Percentiles rank a stretch among this genome's conserved stretches.
These are phyloP conservation scores for Megalops cyprinoides DNA, from an alignment of 2,797 vertebrate species.

Conservation along the genomic window DNA sequence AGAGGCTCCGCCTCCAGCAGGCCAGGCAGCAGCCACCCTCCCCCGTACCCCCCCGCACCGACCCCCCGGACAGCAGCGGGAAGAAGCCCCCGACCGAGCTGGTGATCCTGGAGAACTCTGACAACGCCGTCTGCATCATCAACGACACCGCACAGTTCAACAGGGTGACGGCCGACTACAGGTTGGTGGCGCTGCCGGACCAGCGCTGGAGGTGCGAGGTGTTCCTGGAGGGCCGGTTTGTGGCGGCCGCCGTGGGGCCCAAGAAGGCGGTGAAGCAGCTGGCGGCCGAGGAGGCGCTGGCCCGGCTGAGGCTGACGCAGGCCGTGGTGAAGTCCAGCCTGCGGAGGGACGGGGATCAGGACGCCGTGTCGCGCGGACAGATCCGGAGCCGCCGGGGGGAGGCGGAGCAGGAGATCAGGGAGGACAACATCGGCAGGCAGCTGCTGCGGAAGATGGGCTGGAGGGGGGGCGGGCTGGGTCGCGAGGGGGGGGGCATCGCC, in stretches of 20 bases:
- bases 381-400: conserved; percentile 84
- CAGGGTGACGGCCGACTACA: conserved; percentile 89
- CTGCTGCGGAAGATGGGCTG: conserved; percentile 98
- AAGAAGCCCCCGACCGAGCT: conserved; percentile 88
- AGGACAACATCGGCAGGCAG: conserved; percentile 98
- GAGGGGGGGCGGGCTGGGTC: conserved; percentile 93
- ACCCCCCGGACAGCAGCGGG: conserved; percentile 61
- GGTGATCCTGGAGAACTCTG: conserved; percentile 91
- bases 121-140: conserved; percentile 89
- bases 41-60: conserved; percentile 69
- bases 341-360: conserved; percentile 82
- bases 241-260: conserved; percentile 87
- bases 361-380: conserved; percentile 92
- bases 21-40: conserved; percentile 65
- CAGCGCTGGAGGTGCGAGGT: conserved; percentile 94
- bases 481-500: conserved; percentile 91
- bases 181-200: conserved; percentile 86
- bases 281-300: conserved; percentile 88
- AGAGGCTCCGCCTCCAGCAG: conserved; percentile 87
- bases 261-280: conserved; percentile 94
- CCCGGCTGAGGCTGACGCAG: conserved; percentile 89
- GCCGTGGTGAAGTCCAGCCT: conserved; percentile 93
- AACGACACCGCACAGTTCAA: conserved; percentile 98
- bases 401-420: conserved; percentile 89
- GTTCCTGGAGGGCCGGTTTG: conserved; percentile 86